phyloP scores from a whole-genome alignment of 2,113 vertebrate species.

The Pseudonaja textilis region DNA sequence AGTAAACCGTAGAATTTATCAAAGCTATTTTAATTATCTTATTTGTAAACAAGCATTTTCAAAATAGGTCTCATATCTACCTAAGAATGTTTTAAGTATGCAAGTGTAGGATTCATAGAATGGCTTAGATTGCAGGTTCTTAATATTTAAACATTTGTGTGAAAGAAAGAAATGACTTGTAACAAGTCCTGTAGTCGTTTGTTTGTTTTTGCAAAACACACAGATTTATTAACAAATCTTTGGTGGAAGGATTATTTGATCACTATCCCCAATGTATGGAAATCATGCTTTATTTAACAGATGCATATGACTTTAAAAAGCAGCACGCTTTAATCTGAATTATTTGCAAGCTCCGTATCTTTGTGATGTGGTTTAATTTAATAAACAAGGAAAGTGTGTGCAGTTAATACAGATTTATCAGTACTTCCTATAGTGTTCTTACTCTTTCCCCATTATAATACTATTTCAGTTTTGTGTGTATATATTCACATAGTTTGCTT shows the following conservation, averaged over 20 bases:
- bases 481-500: neutral
- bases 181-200: neutral
- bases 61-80: neutral
- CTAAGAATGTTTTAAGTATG: neutral
- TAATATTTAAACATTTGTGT: neutral
- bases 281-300: neutral
- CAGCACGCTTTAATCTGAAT: neutral
- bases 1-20: neutral
- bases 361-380: neutral
- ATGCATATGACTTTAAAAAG: neutral
- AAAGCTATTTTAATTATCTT: neutral
- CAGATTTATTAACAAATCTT: neutral
- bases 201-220: neutral
- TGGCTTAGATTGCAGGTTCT: neutral
- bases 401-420: neutral
- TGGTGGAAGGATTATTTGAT: neutral
- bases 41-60: neutral
- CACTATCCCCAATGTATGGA: neutral
- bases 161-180: neutral
- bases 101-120: neutral
- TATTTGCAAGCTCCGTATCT: neutral
- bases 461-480: neutral
- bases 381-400: neutral
- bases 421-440: neutral
- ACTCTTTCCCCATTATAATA: neutral